Percentiles rank a stretch among this genome's conserved stretches.
Evolutionary conservation across 2,797 vertebrate species (phyloP).

Genomic region (Molossus alvarezi): DNA sequence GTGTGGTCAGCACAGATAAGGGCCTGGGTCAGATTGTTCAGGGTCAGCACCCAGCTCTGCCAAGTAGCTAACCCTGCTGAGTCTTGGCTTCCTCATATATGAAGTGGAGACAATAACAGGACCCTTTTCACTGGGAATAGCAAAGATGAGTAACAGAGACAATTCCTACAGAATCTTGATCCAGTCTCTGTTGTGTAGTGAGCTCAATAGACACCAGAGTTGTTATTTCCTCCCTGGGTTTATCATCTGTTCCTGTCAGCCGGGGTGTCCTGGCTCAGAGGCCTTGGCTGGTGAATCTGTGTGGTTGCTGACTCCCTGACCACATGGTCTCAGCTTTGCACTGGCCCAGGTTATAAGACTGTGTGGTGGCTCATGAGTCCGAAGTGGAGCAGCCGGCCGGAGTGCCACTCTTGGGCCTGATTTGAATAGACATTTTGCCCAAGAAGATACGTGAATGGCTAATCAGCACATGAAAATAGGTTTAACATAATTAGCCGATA

Average conservation of each 20-base stretch:
- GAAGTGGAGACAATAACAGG: background rate
- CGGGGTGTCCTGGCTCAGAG: background rate
- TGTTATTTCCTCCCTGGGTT: background rate
- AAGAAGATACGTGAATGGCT: background rate
- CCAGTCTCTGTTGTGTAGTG: background rate
- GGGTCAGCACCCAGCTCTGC: background rate
- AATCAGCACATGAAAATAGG: background rate
- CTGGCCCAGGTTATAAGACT: background rate
- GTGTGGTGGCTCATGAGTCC: background rate
- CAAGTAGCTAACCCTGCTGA: background rate
- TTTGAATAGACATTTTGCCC: conserved; percentile 30
- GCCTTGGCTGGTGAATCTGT: background rate
- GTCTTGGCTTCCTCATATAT: background rate
- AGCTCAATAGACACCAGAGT: background rate
- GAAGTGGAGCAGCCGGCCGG: accelerated
- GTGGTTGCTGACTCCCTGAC: background rate
- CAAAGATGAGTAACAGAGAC: background rate
- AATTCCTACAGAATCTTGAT: background rate
- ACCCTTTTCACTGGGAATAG: background rate
- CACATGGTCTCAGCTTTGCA: background rate
- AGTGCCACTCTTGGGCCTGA: background rate
- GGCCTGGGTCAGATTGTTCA: too few relatives aligned
- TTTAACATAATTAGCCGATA: background rate
- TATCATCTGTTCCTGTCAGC: background rate
- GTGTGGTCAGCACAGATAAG: background rate